phyloP scores from a whole-genome alignment of 1,140 invertebrate species.

The Neodiprion lecontei region DNA sequence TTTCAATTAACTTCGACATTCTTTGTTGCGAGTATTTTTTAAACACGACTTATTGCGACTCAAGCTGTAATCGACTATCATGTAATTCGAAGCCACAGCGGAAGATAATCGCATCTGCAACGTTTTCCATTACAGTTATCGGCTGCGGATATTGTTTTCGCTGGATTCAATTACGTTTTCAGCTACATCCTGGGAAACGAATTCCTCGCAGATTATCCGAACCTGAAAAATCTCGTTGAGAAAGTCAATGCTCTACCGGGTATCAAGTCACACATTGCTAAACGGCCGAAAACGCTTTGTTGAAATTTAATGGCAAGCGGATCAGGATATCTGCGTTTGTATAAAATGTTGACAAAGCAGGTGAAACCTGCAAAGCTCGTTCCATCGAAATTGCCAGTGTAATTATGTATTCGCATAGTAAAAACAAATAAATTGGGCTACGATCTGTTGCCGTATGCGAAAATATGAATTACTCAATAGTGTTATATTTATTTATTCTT shows the following conservation, averaged over 20 bases:
- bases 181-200: slow-evolving; percentile 65
- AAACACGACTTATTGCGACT: neutral
- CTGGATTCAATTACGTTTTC: slow-evolving; percentile 68
- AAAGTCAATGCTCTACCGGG: slow-evolving; percentile 37
- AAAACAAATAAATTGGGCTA: too few relatives aligned
- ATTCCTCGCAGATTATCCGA: slow-evolving; percentile 3
- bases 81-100: neutral
- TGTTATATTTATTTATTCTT: too few relatives aligned
- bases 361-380: neutral
- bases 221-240: slow-evolving; percentile 31
- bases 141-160: slow-evolving; percentile 72
- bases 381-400: too few relatives aligned
- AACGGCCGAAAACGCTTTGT: slow-evolving; percentile 51
- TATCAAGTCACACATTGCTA: slow-evolving; percentile 28
- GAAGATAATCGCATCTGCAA: neutral
- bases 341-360: too few relatives aligned
- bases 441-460: too few relatives aligned
- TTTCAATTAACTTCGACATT: too few relatives aligned
- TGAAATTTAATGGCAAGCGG: slow-evolving; percentile 44
- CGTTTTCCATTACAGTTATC: slow-evolving; percentile 60
- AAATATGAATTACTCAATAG: too few relatives aligned
- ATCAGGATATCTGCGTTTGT: slow-evolving; percentile 57
- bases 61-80: neutral
- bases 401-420: too few relatives aligned
- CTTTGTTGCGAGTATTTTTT: neutral